A percentile compares a stretch with the other conserved stretches of the same genome.
phyloP scores from a whole-genome alignment of 2,888 invertebrate genomes.

The Rotaria sp. region DNA sequence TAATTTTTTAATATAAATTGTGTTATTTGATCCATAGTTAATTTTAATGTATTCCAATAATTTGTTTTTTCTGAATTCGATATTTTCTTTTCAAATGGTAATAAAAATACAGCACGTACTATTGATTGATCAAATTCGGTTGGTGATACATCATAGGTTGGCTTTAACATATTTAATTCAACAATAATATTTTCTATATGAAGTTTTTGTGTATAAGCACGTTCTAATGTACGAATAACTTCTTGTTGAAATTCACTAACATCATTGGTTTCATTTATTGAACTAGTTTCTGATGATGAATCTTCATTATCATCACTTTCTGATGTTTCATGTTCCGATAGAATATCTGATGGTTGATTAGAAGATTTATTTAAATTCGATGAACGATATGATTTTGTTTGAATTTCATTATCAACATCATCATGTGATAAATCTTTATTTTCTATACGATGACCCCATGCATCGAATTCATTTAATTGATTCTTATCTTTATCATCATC shows the following conservation, averaged over 20 bases:
- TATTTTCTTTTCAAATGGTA: neutral
- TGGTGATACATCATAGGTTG: neutral
- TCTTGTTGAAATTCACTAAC: neutral
- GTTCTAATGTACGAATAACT: neutral
- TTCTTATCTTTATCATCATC: neutral
- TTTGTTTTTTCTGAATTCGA: neutral
- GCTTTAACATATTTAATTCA: slow-evolving; percentile 17
- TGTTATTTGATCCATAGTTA: neutral
- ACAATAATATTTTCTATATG: neutral
- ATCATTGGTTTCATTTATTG: neutral
- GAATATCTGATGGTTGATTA: no score
- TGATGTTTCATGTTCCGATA: no score
- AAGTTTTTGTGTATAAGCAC: neutral
- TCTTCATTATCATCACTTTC: no score
- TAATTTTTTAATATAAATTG: neutral
- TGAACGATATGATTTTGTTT: no score
- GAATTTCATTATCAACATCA: no score
- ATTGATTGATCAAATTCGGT: neutral
- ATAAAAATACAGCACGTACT: neutral
- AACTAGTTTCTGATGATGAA: no score
- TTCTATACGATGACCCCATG: neutral
- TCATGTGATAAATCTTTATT: neutral
- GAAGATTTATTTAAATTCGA: no score
- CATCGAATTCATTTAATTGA: neutral
- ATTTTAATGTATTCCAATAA: neutral